Conservation (phyloP, 2,888 invertebrate species). For the Lasioglossum lativentre region DNA sequence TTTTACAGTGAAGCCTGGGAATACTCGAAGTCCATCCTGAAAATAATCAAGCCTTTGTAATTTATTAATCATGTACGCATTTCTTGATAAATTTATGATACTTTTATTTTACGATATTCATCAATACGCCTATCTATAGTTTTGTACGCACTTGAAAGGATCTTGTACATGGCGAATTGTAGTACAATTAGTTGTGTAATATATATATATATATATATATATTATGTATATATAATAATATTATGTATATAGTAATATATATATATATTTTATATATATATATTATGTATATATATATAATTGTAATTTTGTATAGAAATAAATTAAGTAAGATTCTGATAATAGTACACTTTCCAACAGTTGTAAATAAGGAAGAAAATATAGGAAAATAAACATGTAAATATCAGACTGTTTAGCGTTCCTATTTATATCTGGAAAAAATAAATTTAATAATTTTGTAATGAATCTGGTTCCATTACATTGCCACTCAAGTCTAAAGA, state of each 20-base stretch:
- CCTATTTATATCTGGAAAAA: slow-evolving; percentile 22
- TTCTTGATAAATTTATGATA: slow-evolving; percentile 57
- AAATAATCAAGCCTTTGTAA: slow-evolving; percentile 81
- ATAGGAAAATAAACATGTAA: slow-evolving; percentile 67
- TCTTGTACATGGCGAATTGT: slow-evolving; percentile 62
- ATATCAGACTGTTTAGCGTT: slow-evolving; percentile 51
- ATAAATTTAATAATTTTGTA: slow-evolving; percentile 29
- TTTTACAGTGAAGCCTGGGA: slow-evolving; percentile 83
- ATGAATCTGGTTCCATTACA: not conserved
- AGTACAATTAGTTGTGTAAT: slow-evolving; percentile 65
- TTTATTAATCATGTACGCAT: slow-evolving; percentile 52
- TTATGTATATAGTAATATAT: slow-evolving; percentile 52
- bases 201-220: slow-evolving; percentile 56
- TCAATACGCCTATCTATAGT: slow-evolving; percentile 63
- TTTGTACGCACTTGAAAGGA: slow-evolving; percentile 64
- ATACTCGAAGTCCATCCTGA: slow-evolving; percentile 82
- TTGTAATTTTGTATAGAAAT: slow-evolving; percentile 71
- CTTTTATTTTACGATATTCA: slow-evolving; percentile 54
- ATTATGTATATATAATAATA: slow-evolving; percentile 61
- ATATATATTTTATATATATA: slow-evolving; percentile 60
- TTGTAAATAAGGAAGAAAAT: slow-evolving; percentile 66
- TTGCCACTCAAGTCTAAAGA: not conserved
- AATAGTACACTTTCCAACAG: slow-evolving; percentile 49
- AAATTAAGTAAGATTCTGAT: slow-evolving; percentile 60
- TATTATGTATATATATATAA: slow-evolving; percentile 52